Evolutionary conservation across 2,113 vertebrate genomes (phyloP).

Genomic region (Synodontis membranacea): DNA sequence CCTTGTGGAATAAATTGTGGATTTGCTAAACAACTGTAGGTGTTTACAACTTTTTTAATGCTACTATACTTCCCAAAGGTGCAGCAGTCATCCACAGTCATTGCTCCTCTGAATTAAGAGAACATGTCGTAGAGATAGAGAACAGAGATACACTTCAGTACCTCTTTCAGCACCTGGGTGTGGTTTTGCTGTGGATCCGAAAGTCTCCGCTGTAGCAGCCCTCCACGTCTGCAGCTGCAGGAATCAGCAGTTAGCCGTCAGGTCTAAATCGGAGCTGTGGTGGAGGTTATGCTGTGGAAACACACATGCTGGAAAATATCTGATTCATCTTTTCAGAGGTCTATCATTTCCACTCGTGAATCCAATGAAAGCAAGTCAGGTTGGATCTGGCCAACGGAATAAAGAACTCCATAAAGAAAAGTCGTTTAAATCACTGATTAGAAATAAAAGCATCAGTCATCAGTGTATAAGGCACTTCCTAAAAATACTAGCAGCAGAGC

Average conservation of each 20-base stretch:
- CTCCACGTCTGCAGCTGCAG: not conserved
- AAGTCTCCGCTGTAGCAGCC: not conserved
- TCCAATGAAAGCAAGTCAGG: not conserved
- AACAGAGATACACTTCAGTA: not conserved
- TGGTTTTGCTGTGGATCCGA: not conserved
- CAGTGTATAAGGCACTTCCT: not conserved
- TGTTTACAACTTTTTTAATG: no score
- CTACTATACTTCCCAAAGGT: no score
- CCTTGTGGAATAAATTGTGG: no score
- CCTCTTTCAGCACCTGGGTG: not conserved
- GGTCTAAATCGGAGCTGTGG: not conserved
- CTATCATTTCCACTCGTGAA: not conserved
- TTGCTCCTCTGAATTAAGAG: no score
- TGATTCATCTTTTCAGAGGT: not conserved
- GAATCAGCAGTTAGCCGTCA: constrained; percentile 6
- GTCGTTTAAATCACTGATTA: not conserved
- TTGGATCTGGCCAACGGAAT: not conserved
- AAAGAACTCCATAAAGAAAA: not conserved
- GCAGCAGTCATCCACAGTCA: no score
- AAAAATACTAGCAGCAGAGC: not conserved
- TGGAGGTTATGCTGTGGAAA: not conserved
- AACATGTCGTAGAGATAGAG: no score
- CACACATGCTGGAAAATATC: constrained; percentile 6
- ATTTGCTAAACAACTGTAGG: no score
- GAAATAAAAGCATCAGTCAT: not conserved